Evolutionary conservation across 2,888 invertebrate species (phyloP), one percentile per base, ranked within the genome.

Genomic region (Gymnoscelis rufifasciata): DNA sequence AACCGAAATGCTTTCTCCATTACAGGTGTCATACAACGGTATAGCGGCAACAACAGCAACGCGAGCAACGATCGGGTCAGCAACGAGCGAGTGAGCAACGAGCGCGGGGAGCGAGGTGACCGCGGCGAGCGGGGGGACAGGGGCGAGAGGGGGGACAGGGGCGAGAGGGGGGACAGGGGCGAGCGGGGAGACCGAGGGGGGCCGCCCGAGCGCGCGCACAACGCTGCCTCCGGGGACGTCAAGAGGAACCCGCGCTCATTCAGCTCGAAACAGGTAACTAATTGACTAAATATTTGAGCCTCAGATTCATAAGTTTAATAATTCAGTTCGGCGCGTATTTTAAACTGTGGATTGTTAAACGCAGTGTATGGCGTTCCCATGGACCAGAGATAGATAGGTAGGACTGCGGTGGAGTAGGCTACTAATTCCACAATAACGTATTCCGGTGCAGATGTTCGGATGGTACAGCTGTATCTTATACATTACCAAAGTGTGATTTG

Each of bases 1-100:
- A n/a, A n/a, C n/a, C n/a, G n/a, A n/a, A n/a, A n/a, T 13, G 7
- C 4, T 8, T 4, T 13, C 3, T 30, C n/a, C 6, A 23, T 15
- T 11, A 6, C 71, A 80, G 82, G 83, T 29, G 83, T 83, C 33
- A 82, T 83, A 54, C 80, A 78, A 55, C 77, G 83, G 14, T 78
- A 71, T 66, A 70, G 64, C 50, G 59, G 46, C 43, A 62, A 47
- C 41, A 47, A 36, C 26, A 27, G 10, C 46, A 37, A 41, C 14
- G 33, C 19, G 2, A n/a, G 15, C 29, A 44, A 19, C 39, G 48
- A 48, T 7, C 39, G 48, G 11, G 23, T n/a, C 8, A 26, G 12
- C 11, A 26, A 6, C 28, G 45, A 35, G 28, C 19, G 27, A 3
- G 26, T 26, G 23, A 23, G 6, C 14, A 27, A 14, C 28, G 31